A percentile compares a stretch with the other conserved stretches of the same genome.
phyloP scores from a whole-genome alignment of 2,888 invertebrate species.

The Papilio gigon region DNA sequence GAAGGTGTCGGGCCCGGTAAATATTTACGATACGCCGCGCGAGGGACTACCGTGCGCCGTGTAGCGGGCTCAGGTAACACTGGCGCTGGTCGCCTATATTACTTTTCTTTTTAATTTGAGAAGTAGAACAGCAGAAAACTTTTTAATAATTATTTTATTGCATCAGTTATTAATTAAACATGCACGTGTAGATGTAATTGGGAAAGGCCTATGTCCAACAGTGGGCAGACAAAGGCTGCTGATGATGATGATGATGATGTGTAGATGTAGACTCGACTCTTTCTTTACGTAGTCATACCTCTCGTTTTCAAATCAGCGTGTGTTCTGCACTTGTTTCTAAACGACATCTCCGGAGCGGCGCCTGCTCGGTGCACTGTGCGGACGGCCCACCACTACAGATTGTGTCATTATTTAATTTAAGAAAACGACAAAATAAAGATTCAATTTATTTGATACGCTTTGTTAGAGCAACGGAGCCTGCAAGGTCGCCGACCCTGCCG shows the following conservation, averaged over 20 bases:
- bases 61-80: conserved; percentile 32
- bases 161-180: background rate
- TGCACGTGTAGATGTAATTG: background rate
- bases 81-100: background rate
- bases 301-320: background rate
- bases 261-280: no score
- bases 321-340: background rate
- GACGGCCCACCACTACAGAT: no score
- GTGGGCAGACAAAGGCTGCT: no score
- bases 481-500: conserved; percentile 30
- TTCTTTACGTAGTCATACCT: no score
- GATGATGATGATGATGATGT: no score
- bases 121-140: background rate
- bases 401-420: no score
- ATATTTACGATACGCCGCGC: conserved; percentile 48
- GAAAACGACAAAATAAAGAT: background rate
- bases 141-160: background rate
- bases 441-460: background rate
- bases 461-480: background rate
- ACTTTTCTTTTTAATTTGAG: background rate
- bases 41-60: conserved; percentile 44
- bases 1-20: conserved; percentile 55
- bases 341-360: background rate
- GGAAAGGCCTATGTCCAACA: no score
- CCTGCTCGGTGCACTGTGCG: background rate